A percentile compares a stretch with the other conserved stretches of the same genome.
These are phyloP conservation scores for Trachythela sp. DNA, from an alignment of 64 coral and sea anemone genomes.

Conservation along the genomic window DNA sequence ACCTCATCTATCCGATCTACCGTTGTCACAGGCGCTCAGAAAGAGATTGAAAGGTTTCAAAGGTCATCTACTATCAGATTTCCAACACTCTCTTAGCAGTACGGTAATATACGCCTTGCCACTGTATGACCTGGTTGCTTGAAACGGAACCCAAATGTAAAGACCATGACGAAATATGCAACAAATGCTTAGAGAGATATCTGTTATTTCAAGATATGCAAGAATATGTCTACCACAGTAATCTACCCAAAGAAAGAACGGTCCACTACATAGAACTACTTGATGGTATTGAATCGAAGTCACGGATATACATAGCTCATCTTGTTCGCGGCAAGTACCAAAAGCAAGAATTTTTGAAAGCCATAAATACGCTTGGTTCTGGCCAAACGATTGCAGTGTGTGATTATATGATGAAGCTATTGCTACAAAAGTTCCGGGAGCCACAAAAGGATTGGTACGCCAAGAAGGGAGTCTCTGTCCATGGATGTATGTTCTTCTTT, in stretches of 20 bases:
- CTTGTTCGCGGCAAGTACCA: not conserved
- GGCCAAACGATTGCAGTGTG: constrained; percentile 46
- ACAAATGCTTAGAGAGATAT: constrained; percentile 30
- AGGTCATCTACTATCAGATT: constrained; percentile 34
- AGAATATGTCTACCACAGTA: not conserved
- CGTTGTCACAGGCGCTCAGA: not conserved
- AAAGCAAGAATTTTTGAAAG: not conserved
- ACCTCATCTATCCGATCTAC: not conserved
- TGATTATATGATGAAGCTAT: constrained; percentile 64
- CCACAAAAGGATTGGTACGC: constrained; percentile 61
- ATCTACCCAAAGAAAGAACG: not conserved
- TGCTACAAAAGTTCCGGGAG: constrained; percentile 30
- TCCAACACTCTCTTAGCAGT: constrained; percentile 16
- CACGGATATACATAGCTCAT: not conserved
- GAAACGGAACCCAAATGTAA: not conserved
- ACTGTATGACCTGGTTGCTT: constrained; percentile 51
- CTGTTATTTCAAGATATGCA: constrained; percentile 19
- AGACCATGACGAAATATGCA: constrained; percentile 23
- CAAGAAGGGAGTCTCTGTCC: constrained; percentile 35
- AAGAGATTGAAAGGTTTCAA: constrained; percentile 35
- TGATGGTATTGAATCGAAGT: not conserved
- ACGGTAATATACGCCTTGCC: constrained; percentile 32
- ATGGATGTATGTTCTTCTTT: constrained; percentile 50
- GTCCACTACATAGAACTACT: not conserved
- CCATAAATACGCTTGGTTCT: not conserved